These are phyloP conservation scores for Pseudomyrmex cubaensis DNA, from an alignment of 1,140 invertebrate species.

Conservation along the genomic window DNA sequence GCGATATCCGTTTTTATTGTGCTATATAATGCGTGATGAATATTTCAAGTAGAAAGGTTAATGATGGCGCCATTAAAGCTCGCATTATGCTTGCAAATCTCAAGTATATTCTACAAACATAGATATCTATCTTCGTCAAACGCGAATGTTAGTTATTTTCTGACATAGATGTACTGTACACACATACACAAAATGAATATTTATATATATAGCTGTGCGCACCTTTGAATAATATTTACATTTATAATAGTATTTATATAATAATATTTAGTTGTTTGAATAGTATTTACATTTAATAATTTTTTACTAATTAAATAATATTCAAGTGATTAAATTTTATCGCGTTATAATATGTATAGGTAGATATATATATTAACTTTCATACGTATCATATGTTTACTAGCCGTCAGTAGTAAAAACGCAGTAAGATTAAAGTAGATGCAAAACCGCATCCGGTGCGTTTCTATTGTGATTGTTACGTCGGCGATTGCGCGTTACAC, in stretches of 20 bases:
- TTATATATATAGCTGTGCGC: neutral
- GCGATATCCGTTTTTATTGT: constrained; percentile 62
- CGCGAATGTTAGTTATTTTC: constrained; percentile 1
- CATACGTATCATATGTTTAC: neutral
- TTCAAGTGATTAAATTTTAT: too few species aligned
- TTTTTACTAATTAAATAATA: too few species aligned
- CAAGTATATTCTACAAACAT: constrained; percentile 46
- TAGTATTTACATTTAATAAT: too few species aligned
- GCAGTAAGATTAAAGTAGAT: neutral
- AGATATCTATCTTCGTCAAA: constrained; percentile 22
- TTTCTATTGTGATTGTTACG: constrained; percentile 18
- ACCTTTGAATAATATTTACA: neutral
- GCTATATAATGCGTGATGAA: constrained; percentile 77
- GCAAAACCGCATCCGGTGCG: neutral
- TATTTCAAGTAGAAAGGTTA: constrained; percentile 80
- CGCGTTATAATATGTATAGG: too few species aligned
- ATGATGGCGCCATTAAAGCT: constrained; percentile 79
- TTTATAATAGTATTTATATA: too few species aligned
- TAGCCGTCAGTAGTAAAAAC: neutral
- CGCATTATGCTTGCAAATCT: constrained; percentile 79
- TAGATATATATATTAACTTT: neutral
- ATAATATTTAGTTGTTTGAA: too few species aligned
- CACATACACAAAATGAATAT: constrained; percentile 13
- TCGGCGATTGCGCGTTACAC: constrained; percentile 18
- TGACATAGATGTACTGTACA: too few species aligned